phyloP scores from a whole-genome alignment of 1,140 invertebrate species.

The Dendroctonus ponderosae region DNA sequence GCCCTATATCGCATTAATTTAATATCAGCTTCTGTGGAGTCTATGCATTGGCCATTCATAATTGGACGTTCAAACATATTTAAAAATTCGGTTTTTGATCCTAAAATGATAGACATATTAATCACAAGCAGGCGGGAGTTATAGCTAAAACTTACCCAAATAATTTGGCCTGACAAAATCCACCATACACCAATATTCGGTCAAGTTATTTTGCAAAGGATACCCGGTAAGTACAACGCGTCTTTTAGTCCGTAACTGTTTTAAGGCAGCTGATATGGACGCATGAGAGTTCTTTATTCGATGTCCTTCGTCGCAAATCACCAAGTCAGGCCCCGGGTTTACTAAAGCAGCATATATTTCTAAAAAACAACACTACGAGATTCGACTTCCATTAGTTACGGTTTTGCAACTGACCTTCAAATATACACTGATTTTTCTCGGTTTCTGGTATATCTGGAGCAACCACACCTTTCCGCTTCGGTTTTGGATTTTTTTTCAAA shows the following conservation, averaged over 20 bases:
- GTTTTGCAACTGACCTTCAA: constrained; percentile 64
- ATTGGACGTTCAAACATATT: constrained; percentile 96
- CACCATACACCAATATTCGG: constrained; percentile 97
- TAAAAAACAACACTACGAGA: constrained; percentile 47
- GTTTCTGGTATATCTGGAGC: constrained; percentile 60
- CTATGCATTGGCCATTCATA: constrained; percentile 91
- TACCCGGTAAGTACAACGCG: constrained; percentile 92
- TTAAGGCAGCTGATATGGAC: constrained; percentile 87
- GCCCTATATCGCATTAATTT: constrained; percentile 80
- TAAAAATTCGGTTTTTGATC: constrained; percentile 86
- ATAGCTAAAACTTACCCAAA: constrained; percentile 54
- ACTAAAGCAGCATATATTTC: constrained; percentile 85
- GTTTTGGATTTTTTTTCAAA: constrained; percentile 69
- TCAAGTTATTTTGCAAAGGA: constrained; percentile 93
- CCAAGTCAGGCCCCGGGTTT: constrained; percentile 89
- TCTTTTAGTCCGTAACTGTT: constrained; percentile 86
- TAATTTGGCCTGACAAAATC: constrained; percentile 94
- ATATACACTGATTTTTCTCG: constrained; percentile 79
- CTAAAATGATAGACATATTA: constrained; percentile 9
- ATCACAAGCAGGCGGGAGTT: background rate
- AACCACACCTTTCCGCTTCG: constrained; percentile 52
- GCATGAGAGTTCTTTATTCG: constrained; percentile 95
- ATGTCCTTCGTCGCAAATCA: constrained; percentile 95
- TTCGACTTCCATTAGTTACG: background rate
- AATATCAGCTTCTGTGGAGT: constrained; percentile 87